These are phyloP conservation scores for Megalops cyprinoides DNA, from an alignment of 2,797 vertebrate species.

Conservation along the genomic window DNA sequence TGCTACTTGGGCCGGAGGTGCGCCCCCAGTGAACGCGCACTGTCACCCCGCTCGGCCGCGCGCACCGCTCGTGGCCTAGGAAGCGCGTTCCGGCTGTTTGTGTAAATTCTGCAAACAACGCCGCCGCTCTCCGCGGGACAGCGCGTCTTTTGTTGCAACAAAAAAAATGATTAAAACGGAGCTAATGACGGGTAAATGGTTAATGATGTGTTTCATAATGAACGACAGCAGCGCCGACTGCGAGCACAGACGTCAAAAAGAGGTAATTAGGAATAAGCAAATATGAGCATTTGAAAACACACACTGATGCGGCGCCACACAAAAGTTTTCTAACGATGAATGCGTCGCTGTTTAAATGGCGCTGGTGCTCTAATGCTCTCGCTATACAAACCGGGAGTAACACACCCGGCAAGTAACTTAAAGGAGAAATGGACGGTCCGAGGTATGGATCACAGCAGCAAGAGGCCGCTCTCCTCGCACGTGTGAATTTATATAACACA, in stretches of 20 bases:
- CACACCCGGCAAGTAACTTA: too few species aligned
- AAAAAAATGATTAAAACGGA: conserved; percentile 83
- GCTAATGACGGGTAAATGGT: conserved; percentile 83
- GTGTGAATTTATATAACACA: too few species aligned
- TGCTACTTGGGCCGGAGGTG: too few species aligned
- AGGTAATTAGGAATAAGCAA: conserved; percentile 74
- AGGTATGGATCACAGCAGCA: too few species aligned
- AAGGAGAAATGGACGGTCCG: too few species aligned
- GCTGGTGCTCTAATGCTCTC: too few species aligned
- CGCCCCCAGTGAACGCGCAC: conserved; percentile 74
- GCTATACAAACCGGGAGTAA: too few species aligned
- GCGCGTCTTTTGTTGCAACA: conserved; percentile 62
- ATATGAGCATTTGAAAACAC: conserved; percentile 58
- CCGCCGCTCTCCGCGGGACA: conserved; percentile 61
- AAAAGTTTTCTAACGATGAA: too few species aligned
- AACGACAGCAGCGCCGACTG: conserved; percentile 56
- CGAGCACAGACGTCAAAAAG: conserved; percentile 70
- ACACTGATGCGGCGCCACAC: conserved; percentile 49
- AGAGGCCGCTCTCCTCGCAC: too few species aligned
- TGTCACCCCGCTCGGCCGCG: conserved; percentile 49
- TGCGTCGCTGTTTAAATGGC: too few species aligned
- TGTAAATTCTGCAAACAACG: conserved; percentile 74
- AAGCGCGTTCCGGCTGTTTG: conserved; percentile 40
- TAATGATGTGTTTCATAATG: conserved; percentile 74
- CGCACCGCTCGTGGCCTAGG: conserved; percentile 44